Evolutionary conservation across 1,140 invertebrate species (phyloP).

Genomic region (Drosophila sp.): DNA sequence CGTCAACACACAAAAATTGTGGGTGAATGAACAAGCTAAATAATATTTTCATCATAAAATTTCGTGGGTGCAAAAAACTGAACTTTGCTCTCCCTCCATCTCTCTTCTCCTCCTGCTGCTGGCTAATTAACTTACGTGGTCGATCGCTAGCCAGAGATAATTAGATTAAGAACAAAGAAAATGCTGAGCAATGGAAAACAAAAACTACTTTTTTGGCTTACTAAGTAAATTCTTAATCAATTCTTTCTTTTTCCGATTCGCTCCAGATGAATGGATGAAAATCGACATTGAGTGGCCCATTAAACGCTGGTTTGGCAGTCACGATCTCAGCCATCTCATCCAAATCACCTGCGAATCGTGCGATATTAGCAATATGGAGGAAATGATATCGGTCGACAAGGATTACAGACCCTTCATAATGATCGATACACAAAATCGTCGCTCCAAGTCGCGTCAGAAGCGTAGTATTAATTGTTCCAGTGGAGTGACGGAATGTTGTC

Average conservation of each 20-base stretch:
- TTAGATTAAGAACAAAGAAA: neutral
- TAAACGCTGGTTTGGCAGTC: slow-evolving; percentile 88
- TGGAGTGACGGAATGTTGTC: slow-evolving; percentile 90
- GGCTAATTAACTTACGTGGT: slow-evolving; percentile 35
- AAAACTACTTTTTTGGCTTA: slow-evolving; percentile 9
- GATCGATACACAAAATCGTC: slow-evolving; percentile 87
- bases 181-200: neutral
- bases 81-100: slow-evolving; percentile 46
- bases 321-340: slow-evolving; percentile 87
- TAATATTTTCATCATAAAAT: slow-evolving; percentile 35
- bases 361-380: slow-evolving; percentile 83
- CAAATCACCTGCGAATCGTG: slow-evolving; percentile 91
- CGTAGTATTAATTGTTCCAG: slow-evolving; percentile 88
- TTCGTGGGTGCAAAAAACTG: slow-evolving; percentile 36
- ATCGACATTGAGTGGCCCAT: slow-evolving; percentile 89
- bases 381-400: slow-evolving; percentile 85
- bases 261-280: slow-evolving; percentile 90
- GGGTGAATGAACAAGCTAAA: slow-evolving; percentile 67
- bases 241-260: slow-evolving; percentile 5
- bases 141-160: slow-evolving; percentile 43
- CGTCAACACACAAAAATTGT: slow-evolving; percentile 30
- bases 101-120: too few relatives aligned
- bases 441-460: slow-evolving; percentile 84
- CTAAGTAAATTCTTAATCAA: slow-evolving; percentile 1
- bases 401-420: slow-evolving; percentile 89